Percentiles rank a stretch among this genome's conserved stretches.
These are phyloP conservation scores for Aphidius colemani DNA, from an alignment of 2,888 invertebrate genomes.

Conservation along the genomic window DNA sequence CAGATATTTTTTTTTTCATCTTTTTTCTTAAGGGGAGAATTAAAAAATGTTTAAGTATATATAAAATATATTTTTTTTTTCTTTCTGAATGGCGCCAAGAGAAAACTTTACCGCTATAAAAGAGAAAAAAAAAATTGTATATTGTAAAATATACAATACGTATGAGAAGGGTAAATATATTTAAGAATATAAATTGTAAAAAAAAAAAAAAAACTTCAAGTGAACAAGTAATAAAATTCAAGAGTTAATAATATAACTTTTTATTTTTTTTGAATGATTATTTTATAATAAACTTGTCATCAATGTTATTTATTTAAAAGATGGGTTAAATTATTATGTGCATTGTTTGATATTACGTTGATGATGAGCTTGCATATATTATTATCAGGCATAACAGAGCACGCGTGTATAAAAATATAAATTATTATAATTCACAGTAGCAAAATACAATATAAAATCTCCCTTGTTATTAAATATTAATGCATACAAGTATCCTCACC, in stretches of 20 bases:
- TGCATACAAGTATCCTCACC: constrained; percentile 5
- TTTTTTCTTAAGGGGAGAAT: too few species aligned
- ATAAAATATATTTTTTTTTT: background rate
- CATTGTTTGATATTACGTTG: background rate
- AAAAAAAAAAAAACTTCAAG: too few species aligned
- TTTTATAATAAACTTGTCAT: background rate
- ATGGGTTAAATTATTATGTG: background rate
- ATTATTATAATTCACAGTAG: background rate
- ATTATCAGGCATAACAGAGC: background rate
- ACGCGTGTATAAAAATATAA: constrained; percentile 1
- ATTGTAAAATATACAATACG: too few species aligned
- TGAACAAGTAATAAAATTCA: too few species aligned
- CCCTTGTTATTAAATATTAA: constrained; percentile 7
- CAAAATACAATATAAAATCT: background rate
- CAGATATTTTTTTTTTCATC: too few species aligned
- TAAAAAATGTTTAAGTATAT: too few species aligned
- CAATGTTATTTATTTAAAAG: constrained; percentile 31
- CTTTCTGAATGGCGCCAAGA: background rate
- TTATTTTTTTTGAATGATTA: constrained; percentile 1
- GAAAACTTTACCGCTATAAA: too few species aligned
- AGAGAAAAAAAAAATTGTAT: too few species aligned
- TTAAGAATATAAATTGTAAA: too few species aligned
- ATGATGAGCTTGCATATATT: constrained; percentile 1
- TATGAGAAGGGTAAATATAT: background rate
- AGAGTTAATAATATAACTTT: too few species aligned